phyloP scores from a whole-genome alignment of 2,888 invertebrate genomes.

The Drosophila helvetica region DNA sequence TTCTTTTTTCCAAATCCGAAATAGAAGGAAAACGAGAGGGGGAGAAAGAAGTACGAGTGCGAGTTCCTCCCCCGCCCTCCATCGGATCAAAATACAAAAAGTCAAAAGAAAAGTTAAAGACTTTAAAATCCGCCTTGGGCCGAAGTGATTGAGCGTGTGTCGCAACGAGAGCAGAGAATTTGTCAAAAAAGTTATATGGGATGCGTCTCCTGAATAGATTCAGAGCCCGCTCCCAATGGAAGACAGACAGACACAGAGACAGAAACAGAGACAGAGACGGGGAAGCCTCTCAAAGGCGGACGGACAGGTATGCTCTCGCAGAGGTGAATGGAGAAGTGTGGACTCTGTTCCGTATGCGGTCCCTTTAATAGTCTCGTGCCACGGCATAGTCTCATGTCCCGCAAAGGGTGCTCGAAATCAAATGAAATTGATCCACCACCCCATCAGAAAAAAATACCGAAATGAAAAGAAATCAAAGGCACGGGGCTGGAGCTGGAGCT shows the following conservation, averaged over 20 bases:
- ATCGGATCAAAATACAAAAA: slow-evolving; percentile 50
- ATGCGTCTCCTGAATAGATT: slow-evolving; percentile 34
- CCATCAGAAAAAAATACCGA: slow-evolving; percentile 12
- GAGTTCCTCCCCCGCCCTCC: slow-evolving; percentile 2
- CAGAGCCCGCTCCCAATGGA: not conserved
- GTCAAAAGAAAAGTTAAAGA: slow-evolving; percentile 75
- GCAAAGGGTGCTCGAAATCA: slow-evolving; percentile 47
- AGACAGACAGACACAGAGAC: not conserved
- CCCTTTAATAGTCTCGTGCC: slow-evolving; percentile 32
- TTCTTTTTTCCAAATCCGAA: slow-evolving; percentile 26
- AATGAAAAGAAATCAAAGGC: slow-evolving; percentile 38
- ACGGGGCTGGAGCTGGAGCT: slow-evolving; percentile 31
- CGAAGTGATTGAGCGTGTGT: slow-evolving; percentile 71
- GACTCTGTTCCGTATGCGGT: not conserved
- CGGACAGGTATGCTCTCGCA: not conserved
- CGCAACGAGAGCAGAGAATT: slow-evolving; percentile 57
- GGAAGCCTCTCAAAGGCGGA: not conserved
- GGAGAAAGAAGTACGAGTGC: slow-evolving; percentile 36
- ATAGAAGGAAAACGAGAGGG: slow-evolving; percentile 16
- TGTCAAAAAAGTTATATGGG: slow-evolving; percentile 58
- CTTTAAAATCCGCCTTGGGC: slow-evolving; percentile 69
- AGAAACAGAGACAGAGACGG: not conserved
- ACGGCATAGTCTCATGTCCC: slow-evolving; percentile 43
- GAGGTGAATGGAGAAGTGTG: slow-evolving; percentile 23
- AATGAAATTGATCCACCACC: slow-evolving; percentile 59